Evolutionary conservation across 2,888 invertebrate species (phyloP).

Genomic region (Polia nebulosa): DNA sequence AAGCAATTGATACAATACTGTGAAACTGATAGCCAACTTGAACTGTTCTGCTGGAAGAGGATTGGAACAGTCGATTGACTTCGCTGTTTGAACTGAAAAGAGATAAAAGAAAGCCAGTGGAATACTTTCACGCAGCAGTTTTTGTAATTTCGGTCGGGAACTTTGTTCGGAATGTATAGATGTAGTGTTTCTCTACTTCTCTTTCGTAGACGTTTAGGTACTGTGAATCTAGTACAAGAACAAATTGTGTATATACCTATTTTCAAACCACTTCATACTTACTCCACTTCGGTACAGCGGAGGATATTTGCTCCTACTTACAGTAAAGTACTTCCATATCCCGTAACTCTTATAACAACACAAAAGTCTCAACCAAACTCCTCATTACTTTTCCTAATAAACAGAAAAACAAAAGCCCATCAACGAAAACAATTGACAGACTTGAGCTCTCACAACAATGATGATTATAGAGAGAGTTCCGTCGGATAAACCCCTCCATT

Average conservation of each 20-base stretch:
- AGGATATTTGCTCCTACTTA: too few relatives aligned
- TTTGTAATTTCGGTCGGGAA: constrained; percentile 27
- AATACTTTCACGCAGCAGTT: constrained; percentile 15
- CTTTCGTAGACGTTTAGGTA: neutral
- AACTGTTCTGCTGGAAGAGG: constrained; percentile 4
- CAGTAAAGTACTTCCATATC: too few relatives aligned
- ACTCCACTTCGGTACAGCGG: too few relatives aligned
- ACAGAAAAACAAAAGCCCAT: constrained; percentile 37
- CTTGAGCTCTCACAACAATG: constrained; percentile 46
- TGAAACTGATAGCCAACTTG: constrained; percentile 7
- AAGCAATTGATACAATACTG: constrained; percentile 17
- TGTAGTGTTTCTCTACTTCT: neutral
- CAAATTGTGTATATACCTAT: too few relatives aligned
- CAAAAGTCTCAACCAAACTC: neutral
- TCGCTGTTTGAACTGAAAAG: constrained; percentile 26
- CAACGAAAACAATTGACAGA: constrained; percentile 40
- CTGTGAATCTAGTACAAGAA: neutral
- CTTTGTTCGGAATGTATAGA: neutral
- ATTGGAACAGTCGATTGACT: constrained; percentile 17
- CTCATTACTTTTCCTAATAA: neutral
- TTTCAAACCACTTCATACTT: neutral
- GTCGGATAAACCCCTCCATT: constrained; percentile 36
- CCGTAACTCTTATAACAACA: neutral
- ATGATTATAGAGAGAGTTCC: constrained; percentile 42
- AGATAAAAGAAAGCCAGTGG: constrained; percentile 30